These are phyloP conservation scores for Notamacropus eugenii DNA, from an alignment of 2,797 vertebrate species.

Conservation along the genomic window DNA sequence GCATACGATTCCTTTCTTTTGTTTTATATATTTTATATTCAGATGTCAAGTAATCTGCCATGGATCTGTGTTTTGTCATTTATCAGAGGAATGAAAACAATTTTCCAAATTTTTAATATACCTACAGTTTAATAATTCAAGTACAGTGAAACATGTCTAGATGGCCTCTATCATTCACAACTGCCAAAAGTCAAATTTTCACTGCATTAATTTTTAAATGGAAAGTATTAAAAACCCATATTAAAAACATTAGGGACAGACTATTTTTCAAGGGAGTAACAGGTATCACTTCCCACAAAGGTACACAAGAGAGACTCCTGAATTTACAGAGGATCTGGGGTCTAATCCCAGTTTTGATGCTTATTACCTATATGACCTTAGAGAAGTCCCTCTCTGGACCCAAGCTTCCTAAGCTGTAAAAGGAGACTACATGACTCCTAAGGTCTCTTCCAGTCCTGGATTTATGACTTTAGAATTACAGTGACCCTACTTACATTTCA, in stretches of 20 bases:
- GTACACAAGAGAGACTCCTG: background rate
- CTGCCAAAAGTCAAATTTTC: background rate
- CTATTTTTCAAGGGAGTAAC: background rate
- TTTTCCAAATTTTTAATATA: background rate
- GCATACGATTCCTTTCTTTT: background rate
- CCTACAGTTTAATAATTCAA: constrained; percentile 8
- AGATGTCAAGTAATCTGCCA: background rate
- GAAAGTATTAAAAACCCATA: constrained; percentile 5
- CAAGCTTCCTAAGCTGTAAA: background rate
- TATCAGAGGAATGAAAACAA: background rate
- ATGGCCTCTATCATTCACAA: background rate
- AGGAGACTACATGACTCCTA: background rate
- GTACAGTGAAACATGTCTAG: background rate
- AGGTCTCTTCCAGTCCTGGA: background rate
- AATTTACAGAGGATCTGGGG: background rate
- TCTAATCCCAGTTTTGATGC: background rate
- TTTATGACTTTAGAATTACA: background rate
- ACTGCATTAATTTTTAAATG: background rate
- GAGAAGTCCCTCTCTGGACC: background rate
- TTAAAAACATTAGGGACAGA: background rate
- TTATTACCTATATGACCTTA: background rate
- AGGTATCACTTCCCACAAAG: background rate
- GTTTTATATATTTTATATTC: background rate
- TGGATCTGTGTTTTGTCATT: background rate
- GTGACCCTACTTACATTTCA: background rate